Conservation (phyloP, 2,888 invertebrate species). For the Dasysyrphus tricinctus region DNA sequence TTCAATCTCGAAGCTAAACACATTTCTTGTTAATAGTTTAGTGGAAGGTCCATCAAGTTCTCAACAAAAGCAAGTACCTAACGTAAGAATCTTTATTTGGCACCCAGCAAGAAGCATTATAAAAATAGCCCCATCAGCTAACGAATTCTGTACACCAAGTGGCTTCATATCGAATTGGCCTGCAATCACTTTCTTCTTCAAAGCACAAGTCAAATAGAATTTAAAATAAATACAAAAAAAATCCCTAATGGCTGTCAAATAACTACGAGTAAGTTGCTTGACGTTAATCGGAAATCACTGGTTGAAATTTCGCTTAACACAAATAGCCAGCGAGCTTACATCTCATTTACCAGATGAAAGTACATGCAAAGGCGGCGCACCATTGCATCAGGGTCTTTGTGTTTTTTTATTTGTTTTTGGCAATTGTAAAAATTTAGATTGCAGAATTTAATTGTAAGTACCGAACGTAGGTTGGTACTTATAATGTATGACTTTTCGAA, state of each 20-base stretch:
- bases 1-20: background rate
- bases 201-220: constrained; percentile 8
- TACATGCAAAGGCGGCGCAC: constrained; percentile 56
- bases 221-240: background rate
- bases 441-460: constrained; percentile 32
- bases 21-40: background rate
- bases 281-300: constrained; percentile 50
- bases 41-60: constrained; percentile 17
- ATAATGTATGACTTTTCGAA: constrained; percentile 47
- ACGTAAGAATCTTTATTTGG: constrained; percentile 13
- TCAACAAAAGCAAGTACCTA: background rate
- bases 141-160: background rate
- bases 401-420: constrained; percentile 32
- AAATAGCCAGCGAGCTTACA: constrained; percentile 74
- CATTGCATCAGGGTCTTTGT: background rate
- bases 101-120: constrained; percentile 2
- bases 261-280: constrained; percentile 24
- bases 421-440: constrained; percentile 59
- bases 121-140: background rate
- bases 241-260: constrained; percentile 34
- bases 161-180: background rate
- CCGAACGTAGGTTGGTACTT: too few relatives aligned
- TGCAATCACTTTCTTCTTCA: constrained; percentile 23
- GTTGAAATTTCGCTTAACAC: constrained; percentile 62
- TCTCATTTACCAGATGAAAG: constrained; percentile 64